Evolutionary conservation across 2,888 invertebrate genomes (phyloP).

Genomic region (Scaptomyza cyrtandrae): DNA sequence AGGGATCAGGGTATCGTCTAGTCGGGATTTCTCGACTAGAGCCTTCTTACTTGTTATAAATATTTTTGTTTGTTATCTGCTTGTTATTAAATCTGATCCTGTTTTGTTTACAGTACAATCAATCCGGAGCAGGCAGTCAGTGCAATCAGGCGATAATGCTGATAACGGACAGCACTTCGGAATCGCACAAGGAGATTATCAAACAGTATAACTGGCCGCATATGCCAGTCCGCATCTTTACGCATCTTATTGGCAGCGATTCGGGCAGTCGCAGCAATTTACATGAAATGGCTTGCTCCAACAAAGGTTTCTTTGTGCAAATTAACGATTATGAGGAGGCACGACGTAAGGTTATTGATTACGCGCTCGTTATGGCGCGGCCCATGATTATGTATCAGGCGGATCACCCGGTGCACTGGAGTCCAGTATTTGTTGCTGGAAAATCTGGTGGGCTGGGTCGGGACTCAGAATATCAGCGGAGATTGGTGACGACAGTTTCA

Average conservation of each 20-base stretch:
- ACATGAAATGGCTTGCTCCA: constrained; percentile 97
- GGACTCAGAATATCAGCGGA: constrained; percentile 87
- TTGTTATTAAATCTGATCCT: neutral
- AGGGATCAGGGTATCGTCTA: too few species aligned
- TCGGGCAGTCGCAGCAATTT: constrained; percentile 93
- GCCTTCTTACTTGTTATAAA: neutral
- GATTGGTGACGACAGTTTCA: constrained; percentile 96
- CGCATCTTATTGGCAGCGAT: constrained; percentile 97
- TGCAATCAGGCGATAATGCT: constrained; percentile 99
- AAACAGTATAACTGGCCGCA: constrained; percentile 95
- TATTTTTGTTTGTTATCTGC: neutral
- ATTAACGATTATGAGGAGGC: constrained; percentile 95
- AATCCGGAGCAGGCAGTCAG: constrained; percentile 93
- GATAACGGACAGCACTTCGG: constrained; percentile 96
- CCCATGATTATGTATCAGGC: constrained; percentile 98
- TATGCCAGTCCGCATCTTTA: constrained; percentile 97
- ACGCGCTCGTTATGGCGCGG: constrained; percentile 96
- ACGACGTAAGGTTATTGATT: constrained; percentile 95
- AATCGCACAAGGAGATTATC: constrained; percentile 88
- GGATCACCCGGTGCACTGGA: constrained; percentile 97
- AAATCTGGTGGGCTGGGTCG: constrained; percentile 87
- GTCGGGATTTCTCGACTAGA: too few species aligned
- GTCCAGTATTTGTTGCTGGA: constrained; percentile 94
- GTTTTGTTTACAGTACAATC: constrained; percentile 88
- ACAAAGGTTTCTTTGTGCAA: constrained; percentile 94